Evolutionary conservation across 2,888 invertebrate species (phyloP).

Genomic region (Danaus chrysippus): DNA sequence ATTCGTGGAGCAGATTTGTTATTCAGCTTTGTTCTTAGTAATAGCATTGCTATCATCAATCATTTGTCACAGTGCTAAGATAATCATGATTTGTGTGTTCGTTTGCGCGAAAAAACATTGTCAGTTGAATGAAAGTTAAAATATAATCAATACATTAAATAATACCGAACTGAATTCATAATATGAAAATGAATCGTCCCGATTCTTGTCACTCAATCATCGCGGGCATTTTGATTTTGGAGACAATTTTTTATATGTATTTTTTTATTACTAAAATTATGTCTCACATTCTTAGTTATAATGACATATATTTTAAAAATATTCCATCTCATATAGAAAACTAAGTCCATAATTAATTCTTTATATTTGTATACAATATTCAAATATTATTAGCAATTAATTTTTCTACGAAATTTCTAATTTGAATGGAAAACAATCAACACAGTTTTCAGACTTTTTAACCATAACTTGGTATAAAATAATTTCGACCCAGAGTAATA

Average conservation of each 20-base stretch:
- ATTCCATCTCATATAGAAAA: too few relatives aligned
- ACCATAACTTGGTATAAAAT: too few relatives aligned
- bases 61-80: conserved; percentile 43
- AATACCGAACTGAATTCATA: conserved; percentile 27
- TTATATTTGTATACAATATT: too few relatives aligned
- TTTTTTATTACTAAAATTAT: not conserved
- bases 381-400: too few relatives aligned
- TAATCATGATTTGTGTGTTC: conserved; percentile 46
- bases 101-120: conserved; percentile 41
- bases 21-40: conserved; percentile 34
- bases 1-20: conserved; percentile 19
- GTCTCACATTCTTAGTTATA: too few relatives aligned
- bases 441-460: too few relatives aligned
- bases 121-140: conserved; percentile 31
- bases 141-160: conserved; percentile 18
- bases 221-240: not conserved
- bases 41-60: conserved; percentile 43
- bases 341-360: too few relatives aligned
- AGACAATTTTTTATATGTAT: not conserved
- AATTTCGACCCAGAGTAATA: too few relatives aligned
- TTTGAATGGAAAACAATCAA: too few relatives aligned
- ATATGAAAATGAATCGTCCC: conserved; percentile 18
- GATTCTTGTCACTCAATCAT: conserved; percentile 29
- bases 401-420: too few relatives aligned
- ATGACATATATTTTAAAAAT: too few relatives aligned